Evolutionary conservation across 1,140 invertebrate species (phyloP), one percentile per base, ranked within the genome.

Genomic region (Procambarus clarkii): DNA sequence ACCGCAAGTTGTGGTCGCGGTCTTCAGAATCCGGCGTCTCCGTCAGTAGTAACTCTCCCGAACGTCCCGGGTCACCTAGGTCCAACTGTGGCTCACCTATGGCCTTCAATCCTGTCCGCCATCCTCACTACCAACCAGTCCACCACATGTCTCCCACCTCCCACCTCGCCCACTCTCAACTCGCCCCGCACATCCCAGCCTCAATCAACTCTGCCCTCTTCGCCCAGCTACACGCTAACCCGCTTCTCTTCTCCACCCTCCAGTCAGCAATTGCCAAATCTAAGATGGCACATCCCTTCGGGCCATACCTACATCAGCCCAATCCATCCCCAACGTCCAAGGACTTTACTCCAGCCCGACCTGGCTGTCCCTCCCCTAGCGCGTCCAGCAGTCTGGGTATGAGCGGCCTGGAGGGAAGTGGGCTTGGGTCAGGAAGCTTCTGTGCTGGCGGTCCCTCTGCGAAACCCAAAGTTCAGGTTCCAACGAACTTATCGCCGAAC

Each of bases 1-100:
- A 77, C 92, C 92, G 45, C 50, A 64, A 64, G 88, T 92, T 50
- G 92, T 81, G 79, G 79, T 81, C 79, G n/a, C 79, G 48, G 86
- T 83, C 92, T 92, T 86, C 93, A 88, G 87, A 93, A 89, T 93
- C 92, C 4, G 82, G 92, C 5, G 86, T 79, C 8, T 64, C 89
- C 44, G 48, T 24, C 24, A 58, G 24, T 7, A 60, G 81, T 15
- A 7, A 15, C 2, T 24, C 81, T 9, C 83, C 76, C 2, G 69
- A 74, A n/a, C 58, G 82, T 18, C 11, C 15, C 13, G 50, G 48
- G 46, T 71, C 76, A 13, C 86, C 71, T 5, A 34, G 58, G 48
- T 50, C 76, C 34, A 15, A 34, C 44, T 58, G 69, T 74, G 69
- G 8, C n/a, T 74, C 48, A 9, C 74, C 85, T 45, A 88, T 44